These are phyloP conservation scores for Xestia ashworthii DNA, from an alignment of 2,888 invertebrate genomes.

Conservation along the genomic window DNA sequence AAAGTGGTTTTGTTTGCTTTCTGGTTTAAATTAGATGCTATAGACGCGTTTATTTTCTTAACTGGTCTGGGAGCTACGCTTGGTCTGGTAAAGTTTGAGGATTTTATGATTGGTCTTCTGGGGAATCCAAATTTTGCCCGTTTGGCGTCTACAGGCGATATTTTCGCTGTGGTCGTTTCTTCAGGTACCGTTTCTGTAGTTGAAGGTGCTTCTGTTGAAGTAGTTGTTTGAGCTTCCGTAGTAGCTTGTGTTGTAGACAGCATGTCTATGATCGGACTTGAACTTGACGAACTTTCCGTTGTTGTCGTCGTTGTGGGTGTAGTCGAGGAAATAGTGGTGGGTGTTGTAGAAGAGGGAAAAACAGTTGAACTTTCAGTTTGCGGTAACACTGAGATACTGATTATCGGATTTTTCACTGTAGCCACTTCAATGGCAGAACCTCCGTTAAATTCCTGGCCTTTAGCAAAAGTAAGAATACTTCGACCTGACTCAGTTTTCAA, in stretches of 20 bases:
- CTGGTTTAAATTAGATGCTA: slow-evolving; percentile 72
- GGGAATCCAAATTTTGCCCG: slow-evolving; percentile 85
- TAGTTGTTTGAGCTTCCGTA: slow-evolving; percentile 48
- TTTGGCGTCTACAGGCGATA: slow-evolving; percentile 80
- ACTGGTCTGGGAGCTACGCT: slow-evolving; percentile 68
- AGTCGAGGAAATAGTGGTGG: slow-evolving; percentile 58
- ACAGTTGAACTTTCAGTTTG: slow-evolving; percentile 61
- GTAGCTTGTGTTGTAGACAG: slow-evolving; percentile 66
- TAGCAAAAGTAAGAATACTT: slow-evolving; percentile 83
- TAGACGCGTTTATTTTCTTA: slow-evolving; percentile 79
- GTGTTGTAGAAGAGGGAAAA: slow-evolving; percentile 63
- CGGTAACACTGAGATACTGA: slow-evolving; percentile 77
- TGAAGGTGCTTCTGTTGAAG: slow-evolving; percentile 66
- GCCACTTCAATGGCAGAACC: slow-evolving; percentile 74
- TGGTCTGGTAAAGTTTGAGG: slow-evolving; percentile 80
- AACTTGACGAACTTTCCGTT: slow-evolving; percentile 63
- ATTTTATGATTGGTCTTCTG: slow-evolving; percentile 81
- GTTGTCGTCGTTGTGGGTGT: slow-evolving; percentile 61
- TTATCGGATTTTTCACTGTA: slow-evolving; percentile 74
- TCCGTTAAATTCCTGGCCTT: slow-evolving; percentile 84
- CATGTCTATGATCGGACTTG: slow-evolving; percentile 70
- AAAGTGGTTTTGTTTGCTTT: slow-evolving; percentile 84
- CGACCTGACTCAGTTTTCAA: slow-evolving; percentile 80
- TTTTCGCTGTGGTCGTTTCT: slow-evolving; percentile 80
- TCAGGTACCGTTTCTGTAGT: slow-evolving; percentile 77